Base-by-base conservation (phyloP, 2,797 vertebrate genomes). In the Chrysocyon brachyurus region DNA sequence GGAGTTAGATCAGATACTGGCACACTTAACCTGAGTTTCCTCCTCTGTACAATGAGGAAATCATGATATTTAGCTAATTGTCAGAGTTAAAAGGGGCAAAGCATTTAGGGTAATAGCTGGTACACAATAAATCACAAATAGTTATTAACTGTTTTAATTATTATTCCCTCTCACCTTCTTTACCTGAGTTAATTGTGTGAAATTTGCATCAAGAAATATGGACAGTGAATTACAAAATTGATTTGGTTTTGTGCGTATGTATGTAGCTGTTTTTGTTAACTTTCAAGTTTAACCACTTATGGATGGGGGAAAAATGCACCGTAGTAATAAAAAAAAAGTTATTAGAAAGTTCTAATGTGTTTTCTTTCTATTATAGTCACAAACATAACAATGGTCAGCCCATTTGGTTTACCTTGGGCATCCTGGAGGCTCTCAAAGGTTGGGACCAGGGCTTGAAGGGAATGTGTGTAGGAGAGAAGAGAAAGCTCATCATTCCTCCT, bases 391-490 rank as follows among this genome's bases (percentile, higher is more conserved):
- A 99, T 95, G 99, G 98, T 19, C 99, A 99, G 40, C 99, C 99
- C 52, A 99, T 99, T 28, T 99, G 99, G 99, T 99, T 99, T 98
- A 99, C 99, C 1, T 99, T 99, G 97, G 99, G 99, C 90, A 99
- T 99, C 96, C 98, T 97, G 97, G 99, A 99, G 98, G 99, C 98
- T 82, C 98, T 99, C 91, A 99, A 98, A 98, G 99, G 99, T 93
- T 99, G 99, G 99, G 99, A 99, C 98, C 99, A 99, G 97, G 99
- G 99, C 92, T 98, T 99, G 97, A 98, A 99, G 98, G 98, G 99
- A 90, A 99, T 99, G 99, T 99, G 99, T 98, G 96, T 98, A 21
- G 99, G 99, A 96, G 99, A 99, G 96, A 99, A 99, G 97, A 98
- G 99, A 96, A 99, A 99, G 96, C 98, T 99, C 70, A 99, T 98